Conservation (phyloP, 2,113 vertebrate genomes). For the Trematomus loennbergii region DNA sequence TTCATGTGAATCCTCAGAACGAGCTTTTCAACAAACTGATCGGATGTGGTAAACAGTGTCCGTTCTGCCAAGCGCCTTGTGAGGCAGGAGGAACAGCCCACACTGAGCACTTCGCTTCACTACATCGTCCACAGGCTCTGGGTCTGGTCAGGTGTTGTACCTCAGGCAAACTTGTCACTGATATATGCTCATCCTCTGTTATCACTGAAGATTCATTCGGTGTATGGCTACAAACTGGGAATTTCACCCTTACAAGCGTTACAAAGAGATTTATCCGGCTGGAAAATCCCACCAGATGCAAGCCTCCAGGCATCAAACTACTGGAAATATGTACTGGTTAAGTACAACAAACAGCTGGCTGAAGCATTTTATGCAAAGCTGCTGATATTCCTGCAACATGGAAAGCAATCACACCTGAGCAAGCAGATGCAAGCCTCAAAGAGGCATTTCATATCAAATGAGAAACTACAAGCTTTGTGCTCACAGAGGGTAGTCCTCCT, state of each 20-base stretch:
- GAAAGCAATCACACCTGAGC: slow-evolving; percentile 19
- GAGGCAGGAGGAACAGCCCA: too few species aligned
- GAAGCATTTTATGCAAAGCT: background rate
- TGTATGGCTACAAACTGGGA: accelerated
- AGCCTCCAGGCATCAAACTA: too few species aligned
- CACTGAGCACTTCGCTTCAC: too few species aligned
- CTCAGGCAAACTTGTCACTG: background rate
- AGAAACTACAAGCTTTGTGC: background rate
- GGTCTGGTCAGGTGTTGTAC: accelerated
- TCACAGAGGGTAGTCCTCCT: background rate
- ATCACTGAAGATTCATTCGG: accelerated
- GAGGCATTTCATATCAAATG: slow-evolving; percentile 60
- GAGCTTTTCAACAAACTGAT: slow-evolving; percentile 51
- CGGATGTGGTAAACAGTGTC: slow-evolving; percentile 83
- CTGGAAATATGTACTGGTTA: slow-evolving; percentile 78
- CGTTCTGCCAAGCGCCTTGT: too few species aligned
- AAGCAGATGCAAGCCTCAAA: slow-evolving; percentile 71
- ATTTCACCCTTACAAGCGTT: slow-evolving; percentile 52
- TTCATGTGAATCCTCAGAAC: slow-evolving; percentile 66
- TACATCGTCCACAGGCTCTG: slow-evolving; percentile 59
- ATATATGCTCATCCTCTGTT: slow-evolving; percentile 59
- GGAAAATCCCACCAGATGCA: slow-evolving; percentile 65
- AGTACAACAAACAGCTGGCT: slow-evolving; percentile 66
- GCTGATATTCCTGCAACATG: slow-evolving; percentile 72
- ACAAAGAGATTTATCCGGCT: slow-evolving; percentile 66